Percentiles rank a stretch among this genome's conserved stretches.
These are phyloP conservation scores for Isoperla grammatica DNA, from an alignment of 2,888 invertebrate species.

Conservation along the genomic window DNA sequence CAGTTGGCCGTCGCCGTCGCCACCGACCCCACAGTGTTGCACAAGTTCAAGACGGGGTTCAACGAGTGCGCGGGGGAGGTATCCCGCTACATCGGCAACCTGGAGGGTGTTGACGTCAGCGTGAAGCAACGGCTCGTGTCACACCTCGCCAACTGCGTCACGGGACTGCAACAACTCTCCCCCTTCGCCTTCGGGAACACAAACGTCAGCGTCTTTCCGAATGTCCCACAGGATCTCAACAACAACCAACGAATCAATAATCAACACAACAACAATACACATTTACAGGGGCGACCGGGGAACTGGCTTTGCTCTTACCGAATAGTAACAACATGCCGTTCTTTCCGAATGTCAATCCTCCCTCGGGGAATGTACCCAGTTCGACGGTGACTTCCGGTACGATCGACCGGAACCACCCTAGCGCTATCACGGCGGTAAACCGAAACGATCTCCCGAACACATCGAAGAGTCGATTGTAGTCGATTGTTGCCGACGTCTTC, in stretches of 20 bases:
- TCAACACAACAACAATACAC: slow-evolving; percentile 4
- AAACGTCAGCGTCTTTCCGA: slow-evolving; percentile 23
- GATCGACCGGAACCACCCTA: slow-evolving; percentile 38
- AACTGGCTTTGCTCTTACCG: slow-evolving; percentile 61
- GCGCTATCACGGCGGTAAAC: slow-evolving; percentile 44
- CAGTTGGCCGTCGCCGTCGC: slow-evolving; percentile 66
- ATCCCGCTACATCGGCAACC: slow-evolving; percentile 54
- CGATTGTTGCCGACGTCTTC: slow-evolving; percentile 25
- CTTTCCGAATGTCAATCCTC: slow-evolving; percentile 28
- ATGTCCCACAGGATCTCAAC: slow-evolving; percentile 22
- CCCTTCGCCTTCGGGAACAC: slow-evolving; percentile 41
- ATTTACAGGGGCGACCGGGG: slow-evolving; percentile 52
- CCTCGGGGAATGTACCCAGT: slow-evolving; percentile 33
- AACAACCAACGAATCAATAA: slow-evolving; percentile 34
- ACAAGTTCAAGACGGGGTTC: slow-evolving; percentile 84
- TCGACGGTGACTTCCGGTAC: slow-evolving; percentile 22
- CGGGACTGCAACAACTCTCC: slow-evolving; percentile 47
- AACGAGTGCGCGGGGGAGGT: slow-evolving; percentile 84
- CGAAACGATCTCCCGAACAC: slow-evolving; percentile 1
- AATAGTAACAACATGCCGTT: slow-evolving; percentile 44
- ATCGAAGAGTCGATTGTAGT: slow-evolving; percentile 16
- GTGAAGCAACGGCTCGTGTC: slow-evolving; percentile 58
- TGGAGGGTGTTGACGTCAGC: slow-evolving; percentile 58
- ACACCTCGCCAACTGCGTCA: slow-evolving; percentile 55
- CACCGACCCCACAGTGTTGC: slow-evolving; percentile 67